phyloP scores from a whole-genome alignment of 2,888 invertebrate genomes.

The Diarsia brunnea region DNA sequence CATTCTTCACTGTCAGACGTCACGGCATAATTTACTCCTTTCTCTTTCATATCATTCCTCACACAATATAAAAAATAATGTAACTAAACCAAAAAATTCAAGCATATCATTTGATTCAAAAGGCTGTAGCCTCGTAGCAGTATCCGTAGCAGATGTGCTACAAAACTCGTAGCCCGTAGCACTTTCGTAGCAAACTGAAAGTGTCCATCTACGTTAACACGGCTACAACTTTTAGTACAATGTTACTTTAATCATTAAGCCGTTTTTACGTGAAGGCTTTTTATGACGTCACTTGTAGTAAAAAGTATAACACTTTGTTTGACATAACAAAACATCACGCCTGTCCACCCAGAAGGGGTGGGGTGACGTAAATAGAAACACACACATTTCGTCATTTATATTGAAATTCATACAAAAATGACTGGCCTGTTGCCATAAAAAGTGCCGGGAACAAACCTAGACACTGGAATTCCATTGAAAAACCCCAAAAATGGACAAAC shows the following conservation, averaged over 20 bases:
- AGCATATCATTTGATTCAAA: slow-evolving; percentile 7
- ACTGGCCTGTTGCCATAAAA: background rate
- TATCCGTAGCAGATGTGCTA: slow-evolving; percentile 53
- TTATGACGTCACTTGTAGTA: slow-evolving; percentile 49
- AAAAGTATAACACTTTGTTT: slow-evolving; percentile 11
- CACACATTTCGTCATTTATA: background rate
- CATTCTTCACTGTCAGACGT: too few relatives aligned
- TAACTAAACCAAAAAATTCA: background rate
- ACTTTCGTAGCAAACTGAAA: slow-evolving; percentile 50
- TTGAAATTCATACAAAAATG: background rate
- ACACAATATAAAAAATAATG: background rate
- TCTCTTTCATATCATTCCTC: too few relatives aligned
- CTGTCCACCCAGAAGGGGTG: background rate
- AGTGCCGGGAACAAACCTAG: background rate
- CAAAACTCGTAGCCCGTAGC: slow-evolving; percentile 55
- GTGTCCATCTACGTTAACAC: slow-evolving; percentile 39
- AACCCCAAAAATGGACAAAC: background rate
- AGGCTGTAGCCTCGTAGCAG: slow-evolving; percentile 46
- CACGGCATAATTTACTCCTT: too few relatives aligned
- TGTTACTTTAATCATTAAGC: slow-evolving; percentile 49
- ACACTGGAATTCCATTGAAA: background rate
- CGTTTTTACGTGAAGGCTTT: slow-evolving; percentile 39
- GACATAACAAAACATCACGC: background rate
- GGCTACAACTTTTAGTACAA: slow-evolving; percentile 45
- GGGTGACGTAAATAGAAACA: background rate